A percentile compares a stretch with the other conserved stretches of the same genome.
Conservation (phyloP, 2,113 vertebrate genomes). For the Chauna torquata region DNA sequence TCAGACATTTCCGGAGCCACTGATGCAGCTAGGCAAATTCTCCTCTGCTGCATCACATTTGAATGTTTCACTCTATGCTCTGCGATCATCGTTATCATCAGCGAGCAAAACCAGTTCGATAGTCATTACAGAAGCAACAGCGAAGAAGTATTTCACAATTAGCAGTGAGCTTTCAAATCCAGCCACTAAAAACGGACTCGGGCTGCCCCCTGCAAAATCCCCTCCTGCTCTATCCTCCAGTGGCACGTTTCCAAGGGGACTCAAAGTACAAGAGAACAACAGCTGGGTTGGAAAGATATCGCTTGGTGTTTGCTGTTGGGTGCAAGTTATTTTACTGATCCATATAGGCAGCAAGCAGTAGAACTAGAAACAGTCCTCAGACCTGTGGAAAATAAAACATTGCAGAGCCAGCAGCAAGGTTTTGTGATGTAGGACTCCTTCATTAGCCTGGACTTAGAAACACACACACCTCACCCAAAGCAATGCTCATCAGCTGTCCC, state of each 20-base stretch:
- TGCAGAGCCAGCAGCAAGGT: background rate
- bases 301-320: background rate
- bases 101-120: background rate
- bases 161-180: background rate
- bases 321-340: background rate
- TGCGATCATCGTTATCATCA: background rate
- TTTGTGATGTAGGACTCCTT: background rate
- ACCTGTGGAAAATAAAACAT: background rate
- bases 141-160: background rate
- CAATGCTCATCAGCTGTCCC: background rate
- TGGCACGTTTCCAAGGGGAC: background rate
- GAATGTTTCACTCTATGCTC: background rate
- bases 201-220: background rate
- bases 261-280: background rate
- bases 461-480: background rate
- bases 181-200: background rate
- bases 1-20: background rate
- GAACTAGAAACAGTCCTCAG: background rate
- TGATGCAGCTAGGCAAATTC: background rate
- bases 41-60: background rate
- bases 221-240: background rate
- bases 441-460: background rate
- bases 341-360: background rate
- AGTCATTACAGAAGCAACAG: background rate
- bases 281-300: background rate